Evolutionary conservation across 2,797 vertebrate genomes (phyloP), one percentile per base, ranked within the genome.

Genomic region (Glossophaga mutica): DNA sequence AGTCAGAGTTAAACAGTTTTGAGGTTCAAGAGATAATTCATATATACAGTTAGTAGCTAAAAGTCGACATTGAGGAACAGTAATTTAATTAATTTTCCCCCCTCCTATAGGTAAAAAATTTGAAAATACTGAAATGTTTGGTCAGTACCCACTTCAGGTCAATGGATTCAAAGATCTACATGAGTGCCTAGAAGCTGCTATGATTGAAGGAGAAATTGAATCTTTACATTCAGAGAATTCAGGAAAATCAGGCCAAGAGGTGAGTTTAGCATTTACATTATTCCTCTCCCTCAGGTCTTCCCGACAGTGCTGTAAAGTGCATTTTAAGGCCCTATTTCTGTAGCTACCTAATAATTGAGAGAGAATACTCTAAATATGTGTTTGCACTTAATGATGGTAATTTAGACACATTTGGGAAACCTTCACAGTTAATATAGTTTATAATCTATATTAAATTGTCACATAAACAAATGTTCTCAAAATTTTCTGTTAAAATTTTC

Each of bases 141-240:
- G 99, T 92, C 99, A 99, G 98, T 99, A 99, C 98, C 99, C 99
- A 2, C 99, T 99, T 76, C 99, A 99, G 97, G 99, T 99, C 94
- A 99, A 99, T 24, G 99, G 99, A 96, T 99, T 99, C 98, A 99
- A 99, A 98, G 99, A 99, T 98, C 98, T 99, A n/a, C 99, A 99
- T 3, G 99, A 99, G 98, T 99, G 99, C 98, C 98, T 99, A 39
- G 99, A 99, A 98, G 99, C 99, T 18, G 99, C 99, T 4, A 99
- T 99, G 99, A 99, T 99, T 50, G 99, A 99, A 98, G 99, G 99
- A 15, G 99, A 99, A 98, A 99, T 99, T 42, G 99, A 99, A 98
- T 99, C 99, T 62, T 98, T 99, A 95, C 99, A 99, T 98, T 99
- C 99, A 46, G 99, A 99, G 97, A 99, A 99, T 98, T 99, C 99